Conservation (phyloP, 2,888 invertebrate species). For the Tenodera sinensis region DNA sequence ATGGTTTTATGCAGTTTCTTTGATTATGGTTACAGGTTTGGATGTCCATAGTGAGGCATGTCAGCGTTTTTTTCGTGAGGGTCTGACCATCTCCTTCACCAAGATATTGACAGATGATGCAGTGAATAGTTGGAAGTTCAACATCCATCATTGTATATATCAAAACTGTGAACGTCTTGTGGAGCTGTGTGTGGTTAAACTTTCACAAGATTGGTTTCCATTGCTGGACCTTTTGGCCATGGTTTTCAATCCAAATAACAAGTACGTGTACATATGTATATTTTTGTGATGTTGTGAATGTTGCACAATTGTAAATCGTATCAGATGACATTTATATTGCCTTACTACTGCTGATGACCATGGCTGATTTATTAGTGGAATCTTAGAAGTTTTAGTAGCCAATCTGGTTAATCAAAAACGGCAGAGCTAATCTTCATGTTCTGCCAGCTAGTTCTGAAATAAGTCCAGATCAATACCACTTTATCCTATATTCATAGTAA, state of each 20-base stretch:
- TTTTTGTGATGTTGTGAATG: too few relatives aligned
- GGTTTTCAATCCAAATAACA: constrained; percentile 92
- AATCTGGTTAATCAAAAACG: too few relatives aligned
- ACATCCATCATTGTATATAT: constrained; percentile 93
- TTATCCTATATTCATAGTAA: too few relatives aligned
- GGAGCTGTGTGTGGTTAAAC: constrained; percentile 87
- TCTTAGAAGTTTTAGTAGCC: too few relatives aligned
- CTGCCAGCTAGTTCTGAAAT: too few relatives aligned
- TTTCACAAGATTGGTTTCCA: constrained; percentile 86
- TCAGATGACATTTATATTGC: too few relatives aligned
- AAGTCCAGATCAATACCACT: too few relatives aligned
- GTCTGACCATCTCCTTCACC: constrained; percentile 89
- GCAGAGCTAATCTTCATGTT: too few relatives aligned
- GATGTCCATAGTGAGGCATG: constrained; percentile 87
- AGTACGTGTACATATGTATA: constrained; percentile 57
- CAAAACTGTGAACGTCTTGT: constrained; percentile 90
- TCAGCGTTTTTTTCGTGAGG: constrained; percentile 92
- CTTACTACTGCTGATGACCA: too few relatives aligned
- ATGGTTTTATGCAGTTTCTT: too few relatives aligned
- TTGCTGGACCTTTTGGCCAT: constrained; percentile 88
- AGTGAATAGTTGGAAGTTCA: constrained; percentile 95
- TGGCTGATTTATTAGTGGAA: too few relatives aligned
- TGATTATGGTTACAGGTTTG: constrained; percentile 56
- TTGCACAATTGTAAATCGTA: too few relatives aligned
- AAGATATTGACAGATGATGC: constrained; percentile 97